These are phyloP conservation scores for Porites rus DNA, from an alignment of 92 coral and sea anemone species.

Conservation along the genomic window DNA sequence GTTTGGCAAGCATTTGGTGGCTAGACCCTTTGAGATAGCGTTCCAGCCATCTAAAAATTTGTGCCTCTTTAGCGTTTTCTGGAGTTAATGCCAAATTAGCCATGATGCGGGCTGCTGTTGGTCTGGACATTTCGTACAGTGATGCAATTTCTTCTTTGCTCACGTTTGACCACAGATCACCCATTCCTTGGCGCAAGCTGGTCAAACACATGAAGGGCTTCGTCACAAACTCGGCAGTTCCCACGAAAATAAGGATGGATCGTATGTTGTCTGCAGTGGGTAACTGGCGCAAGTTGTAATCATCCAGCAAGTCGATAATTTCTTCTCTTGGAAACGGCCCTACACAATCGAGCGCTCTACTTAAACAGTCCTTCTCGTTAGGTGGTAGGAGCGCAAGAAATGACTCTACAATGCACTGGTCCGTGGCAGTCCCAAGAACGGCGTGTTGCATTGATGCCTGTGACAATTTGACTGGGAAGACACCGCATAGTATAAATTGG, in stretches of 20 bases:
- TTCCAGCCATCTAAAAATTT: conserved; percentile 64
- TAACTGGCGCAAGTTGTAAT: conserved; percentile 48
- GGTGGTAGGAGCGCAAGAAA: conserved; percentile 52
- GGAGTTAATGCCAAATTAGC: conserved; percentile 37
- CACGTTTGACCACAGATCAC: conserved; percentile 43
- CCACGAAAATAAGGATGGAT: conserved; percentile 15
- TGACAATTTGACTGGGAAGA: conserved; percentile 51
- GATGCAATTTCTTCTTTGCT: conserved; percentile 41
- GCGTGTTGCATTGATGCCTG: conserved; percentile 69
- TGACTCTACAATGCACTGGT: conserved; percentile 54
- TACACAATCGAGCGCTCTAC: conserved; percentile 39
- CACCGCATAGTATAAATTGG: conserved; percentile 65
- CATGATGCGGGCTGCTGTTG: conserved; percentile 44
- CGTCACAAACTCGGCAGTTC: conserved; percentile 26
- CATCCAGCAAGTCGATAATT: conserved; percentile 57
- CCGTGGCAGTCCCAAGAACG: conserved; percentile 50
- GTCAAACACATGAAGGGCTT: conserved; percentile 53
- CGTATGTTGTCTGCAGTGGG: conserved; percentile 48
- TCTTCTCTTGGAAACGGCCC: conserved; percentile 44
- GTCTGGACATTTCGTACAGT: conserved; percentile 42
- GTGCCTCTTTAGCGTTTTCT: conserved; percentile 49
- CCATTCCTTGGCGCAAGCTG: conserved; percentile 54
- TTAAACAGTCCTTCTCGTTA: conserved; percentile 51
- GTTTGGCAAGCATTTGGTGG: conserved; percentile 41
- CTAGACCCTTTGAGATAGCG: conserved; percentile 60